Base-by-base conservation (phyloP, 2,113 vertebrate species). In the Capreolus pygargus region DNA sequence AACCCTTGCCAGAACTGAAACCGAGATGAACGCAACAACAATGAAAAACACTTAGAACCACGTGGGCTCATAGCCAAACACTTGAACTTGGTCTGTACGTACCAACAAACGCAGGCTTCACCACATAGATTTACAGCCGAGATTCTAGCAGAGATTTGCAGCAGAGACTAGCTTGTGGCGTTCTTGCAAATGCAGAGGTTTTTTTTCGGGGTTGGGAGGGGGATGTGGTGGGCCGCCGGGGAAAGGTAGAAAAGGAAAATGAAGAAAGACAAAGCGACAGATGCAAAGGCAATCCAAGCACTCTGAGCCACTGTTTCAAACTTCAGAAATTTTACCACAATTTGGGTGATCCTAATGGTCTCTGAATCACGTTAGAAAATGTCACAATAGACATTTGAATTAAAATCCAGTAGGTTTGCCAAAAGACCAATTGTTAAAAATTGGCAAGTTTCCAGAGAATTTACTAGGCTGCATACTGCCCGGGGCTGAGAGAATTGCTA, bases 341-440 rank as follows among this genome's bases (percentile, higher is more conserved):
- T 91, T 50, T 39, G 64, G 23, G 85, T 67, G 88, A 96, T 89
- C 57, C 30, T 55, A 64, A 70, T 27, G 54, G 86, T 91, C 86
- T 97, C 55, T 55, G 79, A 92, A 78, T 54, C 70, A 47, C 23
- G 21, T 78, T 94, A 43, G 86, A 81, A 97, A 96, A 96, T 57
- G 92, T 92, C 96, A 89, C 94, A 95, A 87, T 94, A 79, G 50
- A 95, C 83, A 23, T 89, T 86, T 74, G 90, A 98, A 97, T 98
- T 94, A 94, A 97, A 95, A 97, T 55, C 86, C 91, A 45, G 82
- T 58, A 74, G 89, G 57, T 88, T 64, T 97, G 90, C 94, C 84
- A 94, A 92, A 96, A 94, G 83, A 91, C 83, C 67, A 58, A 97
- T 93, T 97, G 95, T 98, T 97, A 88, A 97, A 96, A 96, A 88